Conservation (phyloP, 2,113 vertebrate species). For the Sinocyclocheilus anshuiensis region DNA sequence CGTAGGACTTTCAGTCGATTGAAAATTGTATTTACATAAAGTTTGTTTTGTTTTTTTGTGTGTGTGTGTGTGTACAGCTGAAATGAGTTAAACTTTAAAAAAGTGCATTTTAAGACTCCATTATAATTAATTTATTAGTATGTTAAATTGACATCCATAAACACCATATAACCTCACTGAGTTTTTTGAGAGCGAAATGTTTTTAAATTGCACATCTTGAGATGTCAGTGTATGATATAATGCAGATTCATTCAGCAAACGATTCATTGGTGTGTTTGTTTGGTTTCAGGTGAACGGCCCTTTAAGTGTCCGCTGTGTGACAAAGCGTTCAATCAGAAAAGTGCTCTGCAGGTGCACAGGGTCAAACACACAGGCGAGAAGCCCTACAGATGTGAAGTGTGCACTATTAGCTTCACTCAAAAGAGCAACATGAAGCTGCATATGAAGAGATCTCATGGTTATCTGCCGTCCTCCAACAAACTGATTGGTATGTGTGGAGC, state of each 20-base stretch:
- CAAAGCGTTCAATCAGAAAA: constrained; percentile 99
- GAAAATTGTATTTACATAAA: background rate
- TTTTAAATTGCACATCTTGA: background rate
- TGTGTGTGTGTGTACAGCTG: too few species aligned
- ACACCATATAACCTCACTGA: background rate
- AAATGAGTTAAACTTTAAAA: background rate
- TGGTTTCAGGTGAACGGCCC: constrained; percentile 86
- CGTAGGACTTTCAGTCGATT: background rate
- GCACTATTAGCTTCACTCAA: constrained; percentile 93
- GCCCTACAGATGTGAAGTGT: constrained; percentile 92
- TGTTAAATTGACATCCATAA: background rate
- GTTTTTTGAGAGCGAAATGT: background rate
- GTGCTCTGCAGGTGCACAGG: constrained; percentile 94
- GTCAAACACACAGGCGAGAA: constrained; percentile 98
- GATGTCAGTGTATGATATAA: background rate
- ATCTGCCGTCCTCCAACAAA: constrained; percentile 61
- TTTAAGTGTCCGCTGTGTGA: constrained; percentile 91
- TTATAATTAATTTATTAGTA: background rate
- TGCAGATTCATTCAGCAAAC: background rate
- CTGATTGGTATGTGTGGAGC: background rate
- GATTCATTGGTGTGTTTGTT: background rate
- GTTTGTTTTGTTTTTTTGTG: background rate
- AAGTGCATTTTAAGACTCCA: background rate
- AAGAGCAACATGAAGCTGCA: constrained; percentile 99
- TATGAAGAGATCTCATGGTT: constrained; percentile 92